A percentile compares a stretch with the other conserved stretches of the same genome.
Evolutionary conservation across 2,113 vertebrate species (phyloP).

Genomic region (Actinemys pallida): DNA sequence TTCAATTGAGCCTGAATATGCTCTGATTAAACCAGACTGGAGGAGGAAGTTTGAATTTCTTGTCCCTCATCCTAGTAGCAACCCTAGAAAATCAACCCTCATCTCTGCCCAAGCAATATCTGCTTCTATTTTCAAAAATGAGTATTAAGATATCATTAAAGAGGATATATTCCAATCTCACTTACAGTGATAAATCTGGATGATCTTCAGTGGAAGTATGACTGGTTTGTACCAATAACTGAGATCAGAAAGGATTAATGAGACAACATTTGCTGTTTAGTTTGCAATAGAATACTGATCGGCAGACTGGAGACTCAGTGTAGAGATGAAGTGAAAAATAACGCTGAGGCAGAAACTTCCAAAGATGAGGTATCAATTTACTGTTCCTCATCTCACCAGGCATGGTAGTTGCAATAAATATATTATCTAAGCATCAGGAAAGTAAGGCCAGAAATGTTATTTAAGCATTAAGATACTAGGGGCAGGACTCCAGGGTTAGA

Average conservation of each 20-base stretch:
- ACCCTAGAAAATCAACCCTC: not conserved
- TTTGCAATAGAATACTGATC: not conserved
- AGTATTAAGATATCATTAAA: not conserved
- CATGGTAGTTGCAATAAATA: not conserved
- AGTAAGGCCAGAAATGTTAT: not conserved
- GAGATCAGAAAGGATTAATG: not conserved
- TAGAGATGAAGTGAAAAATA: not conserved
- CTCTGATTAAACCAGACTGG: not conserved
- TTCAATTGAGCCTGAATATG: not conserved
- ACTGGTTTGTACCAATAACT: not conserved
- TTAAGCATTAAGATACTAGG: not conserved
- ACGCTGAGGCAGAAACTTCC: fast-evolving
- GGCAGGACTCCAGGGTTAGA: not conserved
- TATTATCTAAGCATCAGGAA: not conserved
- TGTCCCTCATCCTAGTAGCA: not conserved
- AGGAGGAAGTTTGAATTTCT: not conserved
- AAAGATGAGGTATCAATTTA: not conserved
- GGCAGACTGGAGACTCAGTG: not conserved
- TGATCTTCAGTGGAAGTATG: not conserved
- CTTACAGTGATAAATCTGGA: not conserved
- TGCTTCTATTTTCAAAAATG: not conserved
- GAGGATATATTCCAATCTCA: not conserved
- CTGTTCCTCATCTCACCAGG: not conserved
- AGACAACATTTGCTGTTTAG: not conserved
- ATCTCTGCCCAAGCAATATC: not conserved